A percentile compares a stretch with the other conserved stretches of the same genome.
Conservation (phyloP, 1,140 invertebrate genomes). For the Kradibia gibbosae region DNA sequence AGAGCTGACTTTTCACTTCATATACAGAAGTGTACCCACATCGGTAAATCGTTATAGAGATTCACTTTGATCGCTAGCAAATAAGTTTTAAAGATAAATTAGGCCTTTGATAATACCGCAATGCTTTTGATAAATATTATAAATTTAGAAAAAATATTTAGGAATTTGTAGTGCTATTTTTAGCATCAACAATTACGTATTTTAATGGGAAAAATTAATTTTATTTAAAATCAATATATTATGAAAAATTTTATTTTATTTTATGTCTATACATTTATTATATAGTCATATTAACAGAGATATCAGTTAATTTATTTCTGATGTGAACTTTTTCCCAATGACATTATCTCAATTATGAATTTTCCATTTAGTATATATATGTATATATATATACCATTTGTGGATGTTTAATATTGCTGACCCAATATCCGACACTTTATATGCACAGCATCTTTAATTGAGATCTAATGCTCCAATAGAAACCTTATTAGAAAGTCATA, state of each 20-base stretch:
- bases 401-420: not conserved
- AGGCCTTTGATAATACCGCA: not conserved
- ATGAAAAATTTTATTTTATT: no score
- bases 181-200: no score
- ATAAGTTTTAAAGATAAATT: not conserved
- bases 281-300: no score
- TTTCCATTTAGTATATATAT: no score
- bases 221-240: no score
- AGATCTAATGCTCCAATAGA: not conserved
- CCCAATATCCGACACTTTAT: not conserved
- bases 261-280: no score
- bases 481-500: no score
- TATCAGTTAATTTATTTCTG: not conserved
- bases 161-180: no score
- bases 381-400: no score
- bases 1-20: not conserved
- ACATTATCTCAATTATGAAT: not conserved
- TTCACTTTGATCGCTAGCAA: not conserved
- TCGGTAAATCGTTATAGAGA: not conserved
- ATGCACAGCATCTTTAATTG: not conserved
- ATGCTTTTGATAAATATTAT: not conserved
- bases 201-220: no score
- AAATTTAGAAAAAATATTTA: not conserved
- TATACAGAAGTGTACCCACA: not conserved
- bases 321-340: not conserved